A percentile compares a stretch with the other conserved stretches of the same genome.
phyloP scores from a whole-genome alignment of 2,888 invertebrate species.

The Clitarchus hookeri region DNA sequence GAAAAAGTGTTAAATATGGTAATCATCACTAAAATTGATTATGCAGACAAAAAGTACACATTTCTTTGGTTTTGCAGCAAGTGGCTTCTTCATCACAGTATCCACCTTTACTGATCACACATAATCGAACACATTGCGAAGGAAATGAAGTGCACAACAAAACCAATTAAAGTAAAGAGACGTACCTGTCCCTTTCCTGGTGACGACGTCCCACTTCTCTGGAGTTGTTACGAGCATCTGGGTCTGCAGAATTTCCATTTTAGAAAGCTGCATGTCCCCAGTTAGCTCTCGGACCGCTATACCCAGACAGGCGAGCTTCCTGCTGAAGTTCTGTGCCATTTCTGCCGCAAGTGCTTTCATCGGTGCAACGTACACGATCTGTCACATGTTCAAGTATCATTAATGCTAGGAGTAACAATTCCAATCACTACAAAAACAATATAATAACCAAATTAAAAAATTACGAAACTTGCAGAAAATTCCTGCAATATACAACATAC shows the following conservation, averaged over 20 bases:
- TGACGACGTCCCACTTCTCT: conserved; percentile 99
- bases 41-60: no score
- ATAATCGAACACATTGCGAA: not conserved
- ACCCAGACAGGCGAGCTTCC: conserved; percentile 74
- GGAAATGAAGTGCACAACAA: conserved; percentile 35
- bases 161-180: conserved; percentile 53
- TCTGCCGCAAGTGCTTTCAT: conserved; percentile 99
- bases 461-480: no score
- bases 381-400: conserved; percentile 42
- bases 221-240: conserved; percentile 99
- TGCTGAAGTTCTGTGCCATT: conserved; percentile 94
- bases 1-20: no score
- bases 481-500: no score
- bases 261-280: conserved; percentile 97
- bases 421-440: no score
- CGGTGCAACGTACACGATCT: conserved; percentile 98
- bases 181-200: conserved; percentile 90
- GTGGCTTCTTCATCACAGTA: no score
- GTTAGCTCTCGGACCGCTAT: conserved; percentile 90
- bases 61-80: not conserved
- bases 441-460: no score
- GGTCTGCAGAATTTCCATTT: conserved; percentile 90
- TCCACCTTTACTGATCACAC: no score
- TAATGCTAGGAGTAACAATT: no score
- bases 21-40: no score